These are phyloP conservation scores for Platycnemis pennipes DNA, from an alignment of 2,888 invertebrate genomes.

Conservation along the genomic window DNA sequence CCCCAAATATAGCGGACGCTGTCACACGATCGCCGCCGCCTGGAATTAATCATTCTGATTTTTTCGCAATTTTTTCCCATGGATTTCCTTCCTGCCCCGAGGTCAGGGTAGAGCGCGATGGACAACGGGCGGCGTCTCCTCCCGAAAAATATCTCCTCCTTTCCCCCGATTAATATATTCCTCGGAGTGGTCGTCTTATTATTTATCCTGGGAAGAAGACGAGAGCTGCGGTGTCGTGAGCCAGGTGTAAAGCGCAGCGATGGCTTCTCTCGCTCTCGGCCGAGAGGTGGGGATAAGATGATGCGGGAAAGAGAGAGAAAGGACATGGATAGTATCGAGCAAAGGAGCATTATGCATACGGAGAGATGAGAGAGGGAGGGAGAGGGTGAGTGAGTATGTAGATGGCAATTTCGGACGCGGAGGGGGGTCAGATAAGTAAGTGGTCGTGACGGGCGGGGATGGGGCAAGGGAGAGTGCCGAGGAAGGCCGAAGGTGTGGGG, in stretches of 20 bases:
- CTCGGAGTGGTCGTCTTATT: conserved; percentile 19
- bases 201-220: conserved; percentile 59
- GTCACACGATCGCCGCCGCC: conserved; percentile 30
- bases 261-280: neutral
- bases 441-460: neutral
- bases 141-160: neutral
- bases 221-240: neutral
- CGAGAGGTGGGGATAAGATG: neutral
- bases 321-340: conserved; percentile 37
- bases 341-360: conserved; percentile 62
- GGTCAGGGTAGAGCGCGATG: neutral
- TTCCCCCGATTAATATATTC: conserved; percentile 29
- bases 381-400: conserved; percentile 29
- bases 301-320: conserved; percentile 10
- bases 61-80: conserved; percentile 59
- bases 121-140: neutral
- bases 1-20: neutral
- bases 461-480: neutral
- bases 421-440: conserved; percentile 38
- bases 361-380: conserved; percentile 53
- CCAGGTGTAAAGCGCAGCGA: conserved; percentile 1
- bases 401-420: conserved; percentile 54
- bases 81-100: neutral
- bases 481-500: neutral
- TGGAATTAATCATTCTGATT: conserved; percentile 61